Conservation (phyloP, 2,888 invertebrate genomes). For the Furcula furcula region DNA sequence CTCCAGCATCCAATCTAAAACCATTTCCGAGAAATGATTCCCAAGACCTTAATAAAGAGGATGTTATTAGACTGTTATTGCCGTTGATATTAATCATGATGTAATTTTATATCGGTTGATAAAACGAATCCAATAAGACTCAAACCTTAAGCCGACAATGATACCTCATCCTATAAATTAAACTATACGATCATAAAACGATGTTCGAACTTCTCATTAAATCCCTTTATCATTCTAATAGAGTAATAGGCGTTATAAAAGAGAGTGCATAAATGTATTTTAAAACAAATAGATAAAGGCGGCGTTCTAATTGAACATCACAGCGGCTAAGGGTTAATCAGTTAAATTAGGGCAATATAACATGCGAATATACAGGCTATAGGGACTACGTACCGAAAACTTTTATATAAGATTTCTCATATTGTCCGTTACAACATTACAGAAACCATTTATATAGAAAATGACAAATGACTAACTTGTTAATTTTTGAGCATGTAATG, state of each 20-base stretch:
- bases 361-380: no score
- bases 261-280: constrained; percentile 19
- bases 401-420: no score
- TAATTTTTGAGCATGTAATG: no score
- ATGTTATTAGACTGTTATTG: constrained; percentile 5
- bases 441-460: no score
- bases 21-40: background rate
- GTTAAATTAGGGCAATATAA: no score
- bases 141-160: constrained; percentile 17
- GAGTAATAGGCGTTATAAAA: constrained; percentile 22
- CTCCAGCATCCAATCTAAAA: constrained; percentile 1
- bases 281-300: constrained; percentile 15
- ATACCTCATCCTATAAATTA: constrained; percentile 25
- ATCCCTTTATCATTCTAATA: constrained; percentile 18
- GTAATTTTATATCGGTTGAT: constrained; percentile 15
- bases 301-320: no score
- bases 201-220: constrained; percentile 10
- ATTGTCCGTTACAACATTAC: no score
- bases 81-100: constrained; percentile 9
- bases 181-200: constrained; percentile 22
- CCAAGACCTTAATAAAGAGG: background rate
- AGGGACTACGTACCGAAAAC: no score
- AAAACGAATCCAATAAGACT: constrained; percentile 18
- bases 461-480: no score
- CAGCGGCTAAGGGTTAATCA: no score